Conservation (phyloP, 2,113 vertebrate genomes). For the Nyctibius bracteatus region DNA sequence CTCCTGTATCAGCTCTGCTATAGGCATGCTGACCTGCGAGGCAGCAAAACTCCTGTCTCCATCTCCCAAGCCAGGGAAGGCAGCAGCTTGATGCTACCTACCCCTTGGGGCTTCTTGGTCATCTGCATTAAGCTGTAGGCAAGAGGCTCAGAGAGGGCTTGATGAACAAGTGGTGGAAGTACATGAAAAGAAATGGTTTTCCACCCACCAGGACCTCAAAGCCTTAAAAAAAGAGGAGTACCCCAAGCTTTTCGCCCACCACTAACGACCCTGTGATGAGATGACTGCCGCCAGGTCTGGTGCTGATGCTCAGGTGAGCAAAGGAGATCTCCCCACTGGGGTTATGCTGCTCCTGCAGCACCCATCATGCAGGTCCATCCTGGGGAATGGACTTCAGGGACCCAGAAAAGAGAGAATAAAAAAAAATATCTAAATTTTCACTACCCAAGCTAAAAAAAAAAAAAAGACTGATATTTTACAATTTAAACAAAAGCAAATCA, state of each 20-base stretch:
- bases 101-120: neutral
- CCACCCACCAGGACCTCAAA: neutral
- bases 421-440: neutral
- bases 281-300: neutral
- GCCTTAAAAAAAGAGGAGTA: neutral
- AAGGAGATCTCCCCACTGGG: neutral
- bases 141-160: neutral
- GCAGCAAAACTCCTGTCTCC: neutral
- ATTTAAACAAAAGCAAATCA: neutral
- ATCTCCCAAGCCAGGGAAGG: neutral
- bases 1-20: neutral
- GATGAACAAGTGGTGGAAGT: neutral
- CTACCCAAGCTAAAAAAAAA: fast-evolving
- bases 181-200: neutral
- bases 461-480: neutral
- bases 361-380: neutral
- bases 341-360: neutral
- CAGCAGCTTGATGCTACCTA: neutral
- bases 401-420: neutral
- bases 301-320: neutral
- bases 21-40: neutral
- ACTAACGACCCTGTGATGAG: too few relatives aligned
- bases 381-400: neutral
- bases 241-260: neutral
- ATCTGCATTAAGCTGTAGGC: neutral